Evolutionary conservation across 2,797 vertebrate genomes (phyloP), one percentile per base, ranked within the genome.

Genomic region (Phaenicophaeus curvirostris): DNA sequence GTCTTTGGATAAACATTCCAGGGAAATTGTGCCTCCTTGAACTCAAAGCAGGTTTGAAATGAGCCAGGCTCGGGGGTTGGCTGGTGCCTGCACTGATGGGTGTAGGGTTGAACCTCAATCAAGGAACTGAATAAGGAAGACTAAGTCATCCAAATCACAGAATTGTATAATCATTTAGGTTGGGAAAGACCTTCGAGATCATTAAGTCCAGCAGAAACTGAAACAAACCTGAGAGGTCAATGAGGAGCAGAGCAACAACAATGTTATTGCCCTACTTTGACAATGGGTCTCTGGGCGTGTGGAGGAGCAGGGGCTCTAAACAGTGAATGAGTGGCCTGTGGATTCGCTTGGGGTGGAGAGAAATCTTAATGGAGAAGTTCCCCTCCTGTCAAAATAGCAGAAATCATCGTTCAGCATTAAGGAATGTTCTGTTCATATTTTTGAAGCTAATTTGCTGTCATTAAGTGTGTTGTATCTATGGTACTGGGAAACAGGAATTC

Each of bases 371-470:
- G 59, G 74, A 79, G 35, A 85, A 73, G 68, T 58, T 92, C n/a
- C 48, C 11, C 53, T 94, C 68, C 57, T 74, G 53, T 63, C 86
- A 82, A 48, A 89, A 65, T 33, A 44, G 61, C 50, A 54, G 57
- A 84, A 85, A 51, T 9, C 35, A 62, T 73, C 80, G 76, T 81
- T 85, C 82, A 79, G 74, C 61, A 30, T 57, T 65, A 50, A 76
- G 59, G 54, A 75, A 54, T 87, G 91, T 71, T 83, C 72, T 73
- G 68, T 72, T 87, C 87, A 72, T 61, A 65, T 72, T 83, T 80
- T 83, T 58, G 79, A 87, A 92, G 89, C 78, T 75, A 87, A 81
- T 92, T 94, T 95, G 84, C 68, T 90, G 39, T 94, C 68, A 75
- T 95, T 96, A 92, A 75, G n/a, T 75, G 65, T 13, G 5, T 92